Conservation (phyloP, 2,888 invertebrate species). For the Cremastinae sp. region DNA sequence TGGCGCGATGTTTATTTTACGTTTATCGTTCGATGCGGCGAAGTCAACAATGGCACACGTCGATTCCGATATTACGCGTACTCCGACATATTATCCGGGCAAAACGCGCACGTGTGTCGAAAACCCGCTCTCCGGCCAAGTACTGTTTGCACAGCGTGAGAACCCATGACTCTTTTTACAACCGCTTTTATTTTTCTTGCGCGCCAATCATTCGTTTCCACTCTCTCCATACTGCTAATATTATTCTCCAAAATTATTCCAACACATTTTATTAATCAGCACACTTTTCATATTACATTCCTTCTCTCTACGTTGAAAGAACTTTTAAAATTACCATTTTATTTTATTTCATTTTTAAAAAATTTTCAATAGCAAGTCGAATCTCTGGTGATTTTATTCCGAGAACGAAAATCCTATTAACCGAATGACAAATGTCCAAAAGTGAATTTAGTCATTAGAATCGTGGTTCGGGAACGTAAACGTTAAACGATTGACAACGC, state of each 20-base stretch:
- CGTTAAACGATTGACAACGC: constrained; percentile 29
- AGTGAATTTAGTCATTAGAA: no score
- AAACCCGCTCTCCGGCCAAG: constrained; percentile 18
- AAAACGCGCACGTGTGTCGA: constrained; percentile 11
- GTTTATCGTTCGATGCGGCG: constrained; percentile 44
- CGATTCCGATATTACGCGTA: constrained; percentile 40
- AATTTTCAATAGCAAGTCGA: no score
- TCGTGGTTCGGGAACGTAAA: neutral
- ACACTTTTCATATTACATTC: neutral
- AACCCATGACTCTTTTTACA: constrained; percentile 46
- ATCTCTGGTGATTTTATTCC: neutral
- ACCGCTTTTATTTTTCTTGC: constrained; percentile 42
- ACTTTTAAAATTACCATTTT: neutral
- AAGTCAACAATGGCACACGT: constrained; percentile 44
- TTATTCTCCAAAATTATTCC: neutral
- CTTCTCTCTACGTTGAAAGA: neutral
- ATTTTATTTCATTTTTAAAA: neutral
- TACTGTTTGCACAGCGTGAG: constrained; percentile 53
- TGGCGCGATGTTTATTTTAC: constrained; percentile 47
- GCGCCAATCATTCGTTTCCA: constrained; percentile 3
- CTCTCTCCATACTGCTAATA: neutral
- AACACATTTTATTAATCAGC: neutral
- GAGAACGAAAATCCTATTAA: no score
- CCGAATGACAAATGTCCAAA: no score
- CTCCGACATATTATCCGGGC: constrained; percentile 7